Conservation (phyloP, 2,113 vertebrate genomes). For the Engraulis encrasicolus region DNA sequence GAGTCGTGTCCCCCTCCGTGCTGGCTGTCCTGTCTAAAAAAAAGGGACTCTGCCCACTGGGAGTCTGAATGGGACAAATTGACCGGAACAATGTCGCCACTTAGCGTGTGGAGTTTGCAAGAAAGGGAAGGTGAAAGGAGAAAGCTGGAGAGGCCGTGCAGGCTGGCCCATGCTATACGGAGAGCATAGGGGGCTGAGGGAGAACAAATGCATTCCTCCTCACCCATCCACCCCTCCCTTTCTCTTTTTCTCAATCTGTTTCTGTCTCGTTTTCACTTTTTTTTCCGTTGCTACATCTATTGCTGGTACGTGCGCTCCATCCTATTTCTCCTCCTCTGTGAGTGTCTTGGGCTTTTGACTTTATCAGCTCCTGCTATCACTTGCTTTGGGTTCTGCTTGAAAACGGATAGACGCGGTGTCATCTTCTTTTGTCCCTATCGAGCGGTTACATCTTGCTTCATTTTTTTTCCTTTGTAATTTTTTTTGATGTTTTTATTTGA, state of each 20-base stretch:
- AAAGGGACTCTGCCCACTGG: conserved; percentile 73
- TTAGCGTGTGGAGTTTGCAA: conserved; percentile 73
- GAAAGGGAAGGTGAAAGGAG: conserved; percentile 71
- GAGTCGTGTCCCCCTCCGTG: conserved; percentile 62
- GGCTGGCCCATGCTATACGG: conserved; percentile 22
- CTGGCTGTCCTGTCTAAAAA: conserved; percentile 63
- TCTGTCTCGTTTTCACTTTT: conserved; percentile 46
- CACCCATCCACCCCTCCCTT: conserved; percentile 49
- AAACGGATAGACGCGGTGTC: conserved; percentile 35
- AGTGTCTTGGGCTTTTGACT: background rate
- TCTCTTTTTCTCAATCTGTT: conserved; percentile 46
- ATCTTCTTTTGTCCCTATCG: conserved; percentile 27
- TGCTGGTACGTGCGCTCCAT: conserved; percentile 22
- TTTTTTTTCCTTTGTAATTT: background rate
- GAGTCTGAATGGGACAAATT: conserved; percentile 80
- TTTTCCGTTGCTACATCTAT: conserved; percentile 31
- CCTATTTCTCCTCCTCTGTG: conserved; percentile 51
- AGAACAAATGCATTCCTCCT: too few species aligned
- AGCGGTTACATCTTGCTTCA: too few species aligned
- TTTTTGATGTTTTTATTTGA: background rate
- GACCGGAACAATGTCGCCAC: conserved; percentile 80
- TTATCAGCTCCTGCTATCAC: too few species aligned
- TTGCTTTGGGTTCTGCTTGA: too few species aligned
- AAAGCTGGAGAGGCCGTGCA: conserved; percentile 62
- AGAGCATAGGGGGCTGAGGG: background rate